Conservation (phyloP, 2,113 vertebrate species). For the Oxyura jamaicensis region DNA sequence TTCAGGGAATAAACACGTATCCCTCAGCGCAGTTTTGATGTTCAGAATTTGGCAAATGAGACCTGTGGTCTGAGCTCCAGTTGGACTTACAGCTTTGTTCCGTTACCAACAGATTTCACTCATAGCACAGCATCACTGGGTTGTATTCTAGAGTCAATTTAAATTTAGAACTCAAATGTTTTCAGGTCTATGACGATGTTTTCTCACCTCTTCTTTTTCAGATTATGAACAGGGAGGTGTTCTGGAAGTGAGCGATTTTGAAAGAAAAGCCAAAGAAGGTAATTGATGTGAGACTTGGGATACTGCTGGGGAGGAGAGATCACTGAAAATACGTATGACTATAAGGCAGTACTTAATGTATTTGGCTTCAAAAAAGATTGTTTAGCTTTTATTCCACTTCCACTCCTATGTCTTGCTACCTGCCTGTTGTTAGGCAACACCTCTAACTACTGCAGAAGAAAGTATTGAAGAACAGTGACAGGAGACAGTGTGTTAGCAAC, state of each 20-base stretch:
- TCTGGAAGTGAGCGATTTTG: conserved; percentile 90
- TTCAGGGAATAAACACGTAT: neutral
- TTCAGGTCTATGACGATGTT: neutral
- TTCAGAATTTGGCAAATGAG: neutral
- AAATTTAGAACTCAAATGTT: neutral
- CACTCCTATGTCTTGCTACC: fast-evolving
- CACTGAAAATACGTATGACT: neutral
- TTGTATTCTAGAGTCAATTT: neutral
- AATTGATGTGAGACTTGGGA: conserved; percentile 48
- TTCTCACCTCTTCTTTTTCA: conserved; percentile 73
- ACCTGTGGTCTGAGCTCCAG: neutral
- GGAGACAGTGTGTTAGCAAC: neutral
- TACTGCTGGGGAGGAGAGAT: neutral
- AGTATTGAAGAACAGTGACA: neutral
- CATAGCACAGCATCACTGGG: neutral
- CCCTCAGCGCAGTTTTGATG: neutral
- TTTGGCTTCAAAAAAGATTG: neutral
- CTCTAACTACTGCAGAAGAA: neutral
- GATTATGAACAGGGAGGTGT: conserved; percentile 85
- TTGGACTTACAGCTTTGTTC: neutral
- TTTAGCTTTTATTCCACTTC: neutral
- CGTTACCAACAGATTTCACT: neutral
- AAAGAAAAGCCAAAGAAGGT: conserved; percentile 93
- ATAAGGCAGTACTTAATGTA: neutral
- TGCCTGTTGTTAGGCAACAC: neutral